Evolutionary conservation across 2,113 vertebrate species (phyloP).

Genomic region (Osmerus mordax): DNA sequence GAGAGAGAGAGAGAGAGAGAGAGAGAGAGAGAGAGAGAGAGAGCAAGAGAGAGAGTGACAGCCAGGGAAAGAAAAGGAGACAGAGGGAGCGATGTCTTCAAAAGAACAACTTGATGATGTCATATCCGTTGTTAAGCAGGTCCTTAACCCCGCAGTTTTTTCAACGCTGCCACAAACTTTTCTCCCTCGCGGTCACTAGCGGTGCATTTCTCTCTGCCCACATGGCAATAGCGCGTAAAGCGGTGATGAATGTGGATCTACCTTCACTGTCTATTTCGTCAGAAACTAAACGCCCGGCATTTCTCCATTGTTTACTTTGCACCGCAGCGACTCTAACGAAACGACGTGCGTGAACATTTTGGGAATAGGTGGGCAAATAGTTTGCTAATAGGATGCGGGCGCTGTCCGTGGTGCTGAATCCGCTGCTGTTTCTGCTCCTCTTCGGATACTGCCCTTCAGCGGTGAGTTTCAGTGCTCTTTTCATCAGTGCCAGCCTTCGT

Average conservation of each 20-base stretch:
- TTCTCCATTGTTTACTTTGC: slow-evolving; percentile 38
- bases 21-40: too few relatives aligned
- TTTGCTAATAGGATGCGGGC: slow-evolving; percentile 79
- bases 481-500: neutral
- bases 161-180: slow-evolving; percentile 73
- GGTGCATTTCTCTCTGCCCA: slow-evolving; percentile 36
- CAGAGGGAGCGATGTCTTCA: too few relatives aligned
- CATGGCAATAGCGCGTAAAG: slow-evolving; percentile 48
- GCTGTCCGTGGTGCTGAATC: slow-evolving; percentile 78
- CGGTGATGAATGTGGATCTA: slow-evolving; percentile 54
- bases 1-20: too few relatives aligned
- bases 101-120: slow-evolving; percentile 72
- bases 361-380: slow-evolving; percentile 44
- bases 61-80: too few relatives aligned
- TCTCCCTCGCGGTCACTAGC: slow-evolving; percentile 25
- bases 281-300: slow-evolving; percentile 32
- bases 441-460: slow-evolving; percentile 80
- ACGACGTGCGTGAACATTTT: slow-evolving; percentile 40
- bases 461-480: slow-evolving; percentile 71
- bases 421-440: slow-evolving; percentile 79
- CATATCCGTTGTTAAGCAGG: slow-evolving; percentile 75
- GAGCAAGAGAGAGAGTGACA: too few relatives aligned
- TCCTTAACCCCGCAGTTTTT: slow-evolving; percentile 35
- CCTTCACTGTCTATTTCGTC: slow-evolving; percentile 29
- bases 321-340: slow-evolving; percentile 18